A percentile compares a stretch with the other conserved stretches of the same genome.
Conservation (phyloP, 2,113 vertebrate genomes). For the Oreochromis aureus region DNA sequence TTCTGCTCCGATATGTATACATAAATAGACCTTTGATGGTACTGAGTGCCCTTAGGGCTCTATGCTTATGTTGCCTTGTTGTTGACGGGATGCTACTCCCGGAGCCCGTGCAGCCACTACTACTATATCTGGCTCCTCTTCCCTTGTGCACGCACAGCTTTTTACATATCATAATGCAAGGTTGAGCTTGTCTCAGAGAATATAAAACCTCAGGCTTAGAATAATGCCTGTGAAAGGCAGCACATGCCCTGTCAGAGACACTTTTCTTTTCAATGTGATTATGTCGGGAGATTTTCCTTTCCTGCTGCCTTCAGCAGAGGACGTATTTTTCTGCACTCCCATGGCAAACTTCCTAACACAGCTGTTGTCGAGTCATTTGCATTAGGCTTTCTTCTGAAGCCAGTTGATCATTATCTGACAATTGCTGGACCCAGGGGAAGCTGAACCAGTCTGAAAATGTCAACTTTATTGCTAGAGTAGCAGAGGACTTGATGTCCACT, state of each 20-base stretch:
- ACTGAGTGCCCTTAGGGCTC: constrained; percentile 51
- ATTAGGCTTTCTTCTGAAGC: constrained; percentile 29
- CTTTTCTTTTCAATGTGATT: constrained; percentile 35
- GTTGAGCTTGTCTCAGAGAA: constrained; percentile 44
- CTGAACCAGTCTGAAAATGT: not conserved
- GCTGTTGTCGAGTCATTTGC: constrained; percentile 16
- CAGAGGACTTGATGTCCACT: constrained; percentile 1
- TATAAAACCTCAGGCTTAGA: constrained; percentile 48
- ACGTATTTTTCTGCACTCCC: not conserved
- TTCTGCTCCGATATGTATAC: constrained; percentile 58
- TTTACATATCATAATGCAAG: constrained; percentile 59
- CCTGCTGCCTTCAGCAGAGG: constrained; percentile 1
- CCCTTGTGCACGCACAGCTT: constrained; percentile 3
- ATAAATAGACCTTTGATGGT: constrained; percentile 70
- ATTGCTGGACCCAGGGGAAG: not conserved
- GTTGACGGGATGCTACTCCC: constrained; percentile 14
- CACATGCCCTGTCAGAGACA: constrained; percentile 24
- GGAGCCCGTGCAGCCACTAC: not conserved
- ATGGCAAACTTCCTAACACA: constrained; percentile 17
- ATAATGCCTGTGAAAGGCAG: constrained; percentile 49
- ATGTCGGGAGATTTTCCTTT: constrained; percentile 18
- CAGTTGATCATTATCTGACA: constrained; percentile 40
- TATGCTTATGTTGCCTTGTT: constrained; percentile 23
- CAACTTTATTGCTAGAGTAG: not conserved
- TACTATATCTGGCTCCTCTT: constrained; percentile 31